phyloP scores from a whole-genome alignment of 2,797 vertebrate species.

The Pseudochirops corinnae region DNA sequence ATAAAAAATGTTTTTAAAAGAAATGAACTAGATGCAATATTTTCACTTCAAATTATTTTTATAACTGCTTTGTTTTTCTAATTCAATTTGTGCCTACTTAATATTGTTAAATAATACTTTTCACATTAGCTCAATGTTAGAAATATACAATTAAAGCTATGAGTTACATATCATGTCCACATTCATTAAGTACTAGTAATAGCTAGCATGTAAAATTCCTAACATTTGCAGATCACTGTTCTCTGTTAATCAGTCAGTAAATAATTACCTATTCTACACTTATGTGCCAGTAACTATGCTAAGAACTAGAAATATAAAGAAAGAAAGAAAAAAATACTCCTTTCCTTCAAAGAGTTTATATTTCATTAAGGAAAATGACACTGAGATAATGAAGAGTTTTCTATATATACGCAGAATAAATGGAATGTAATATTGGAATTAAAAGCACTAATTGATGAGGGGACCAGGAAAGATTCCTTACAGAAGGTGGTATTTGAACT shows the following conservation, averaged over 20 bases:
- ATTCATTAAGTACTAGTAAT: background rate
- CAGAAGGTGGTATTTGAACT: background rate
- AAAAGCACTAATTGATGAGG: background rate
- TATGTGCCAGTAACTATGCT: background rate
- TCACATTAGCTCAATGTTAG: background rate
- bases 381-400: background rate
- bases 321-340: background rate
- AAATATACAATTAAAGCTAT: background rate
- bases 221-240: background rate
- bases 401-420: background rate
- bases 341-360: background rate
- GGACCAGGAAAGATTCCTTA: too few relatives aligned
- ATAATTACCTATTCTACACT: slow-evolving; percentile 1
- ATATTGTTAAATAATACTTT: background rate
- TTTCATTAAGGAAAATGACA: background rate
- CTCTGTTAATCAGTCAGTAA: background rate
- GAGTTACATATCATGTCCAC: background rate
- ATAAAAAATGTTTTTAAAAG: background rate
- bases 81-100: background rate
- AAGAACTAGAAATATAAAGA: background rate
- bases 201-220: background rate
- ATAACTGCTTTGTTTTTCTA: background rate
- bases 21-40: background rate
- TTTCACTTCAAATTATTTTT: background rate
- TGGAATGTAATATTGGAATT: background rate